A percentile compares a stretch with the other conserved stretches of the same genome.
phyloP scores from a whole-genome alignment of 2,797 vertebrate genomes.

The Gadopsis bispinosus region DNA sequence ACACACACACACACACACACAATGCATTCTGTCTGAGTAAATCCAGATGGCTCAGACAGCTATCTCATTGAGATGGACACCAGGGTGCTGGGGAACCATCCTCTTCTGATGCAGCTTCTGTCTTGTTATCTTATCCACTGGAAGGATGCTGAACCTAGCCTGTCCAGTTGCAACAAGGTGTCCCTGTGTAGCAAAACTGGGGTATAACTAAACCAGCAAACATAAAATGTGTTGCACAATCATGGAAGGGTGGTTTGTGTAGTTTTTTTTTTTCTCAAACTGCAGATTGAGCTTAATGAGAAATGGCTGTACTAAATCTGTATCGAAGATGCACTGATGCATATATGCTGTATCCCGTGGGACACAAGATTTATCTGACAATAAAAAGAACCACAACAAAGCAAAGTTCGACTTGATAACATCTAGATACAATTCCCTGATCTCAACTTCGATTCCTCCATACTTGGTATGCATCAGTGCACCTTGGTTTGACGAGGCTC shows the following conservation, averaged over 20 bases:
- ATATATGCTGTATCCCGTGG: neutral
- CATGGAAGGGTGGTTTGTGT: neutral
- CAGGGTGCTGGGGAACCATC: conserved; percentile 10
- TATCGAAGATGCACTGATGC: conserved; percentile 16
- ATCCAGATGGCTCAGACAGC: conserved; percentile 34
- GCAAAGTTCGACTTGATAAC: conserved; percentile 48
- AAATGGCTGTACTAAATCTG: conserved; percentile 30
- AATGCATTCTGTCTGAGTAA: conserved; percentile 29
- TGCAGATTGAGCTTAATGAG: conserved; percentile 32
- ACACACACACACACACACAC: neutral
- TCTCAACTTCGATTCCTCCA: conserved; percentile 36
- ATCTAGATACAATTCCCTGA: conserved; percentile 26
- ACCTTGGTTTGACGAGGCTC: conserved; percentile 62
- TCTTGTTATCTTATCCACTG: conserved; percentile 1
- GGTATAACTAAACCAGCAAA: neutral
- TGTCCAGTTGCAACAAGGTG: conserved; percentile 10
- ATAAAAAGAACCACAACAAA: conserved; percentile 43
- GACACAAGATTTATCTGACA: conserved; percentile 45
- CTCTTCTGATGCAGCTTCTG: neutral
- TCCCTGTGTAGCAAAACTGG: neutral
- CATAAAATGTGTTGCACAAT: conserved; percentile 10
- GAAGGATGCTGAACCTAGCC: neutral
- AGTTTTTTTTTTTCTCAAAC: neutral
- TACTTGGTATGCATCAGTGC: conserved; percentile 68
- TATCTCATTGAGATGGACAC: conserved; percentile 22